These are phyloP conservation scores for Spodoptera exigua DNA, from an alignment of 2,888 invertebrate genomes.

Conservation along the genomic window DNA sequence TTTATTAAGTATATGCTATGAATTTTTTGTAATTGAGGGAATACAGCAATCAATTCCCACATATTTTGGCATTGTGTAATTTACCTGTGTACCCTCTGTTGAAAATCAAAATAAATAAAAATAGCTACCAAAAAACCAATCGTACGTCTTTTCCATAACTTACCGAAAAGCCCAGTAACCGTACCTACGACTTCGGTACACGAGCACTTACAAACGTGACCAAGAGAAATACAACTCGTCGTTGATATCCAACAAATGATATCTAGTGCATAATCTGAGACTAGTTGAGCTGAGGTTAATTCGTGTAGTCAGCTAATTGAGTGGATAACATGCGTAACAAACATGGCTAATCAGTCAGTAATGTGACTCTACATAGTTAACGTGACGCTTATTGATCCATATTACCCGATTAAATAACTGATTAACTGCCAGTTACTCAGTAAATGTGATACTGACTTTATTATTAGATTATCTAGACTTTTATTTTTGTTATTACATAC, in stretches of 20 bases:
- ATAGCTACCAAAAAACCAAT: too few species aligned
- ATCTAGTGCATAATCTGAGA: constrained; percentile 51
- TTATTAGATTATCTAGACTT: background rate
- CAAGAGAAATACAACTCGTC: constrained; percentile 8
- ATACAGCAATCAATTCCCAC: too few species aligned
- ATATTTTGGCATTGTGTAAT: too few species aligned
- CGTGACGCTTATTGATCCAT: constrained; percentile 61
- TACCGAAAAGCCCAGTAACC: too few species aligned
- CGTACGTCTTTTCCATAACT: too few species aligned
- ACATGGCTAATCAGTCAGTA: constrained; percentile 76
- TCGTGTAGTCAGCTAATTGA: constrained; percentile 75
- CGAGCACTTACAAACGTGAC: constrained; percentile 27
- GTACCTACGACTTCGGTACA: background rate
- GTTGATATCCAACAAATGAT: constrained; percentile 41
- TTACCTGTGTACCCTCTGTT: too few species aligned
- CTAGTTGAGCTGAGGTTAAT: constrained; percentile 61
- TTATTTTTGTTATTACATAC: too few species aligned
- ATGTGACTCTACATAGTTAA: constrained; percentile 65
- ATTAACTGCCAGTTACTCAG: constrained; percentile 28
- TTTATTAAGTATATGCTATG: too few species aligned
- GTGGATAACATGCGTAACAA: constrained; percentile 74
- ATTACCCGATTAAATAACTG: constrained; percentile 35
- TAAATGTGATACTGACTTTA: constrained; percentile 15
- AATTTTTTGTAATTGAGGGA: too few species aligned
- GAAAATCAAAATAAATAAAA: too few species aligned